Evolutionary conservation across 2,888 invertebrate species (phyloP).

Genomic region (Drosophila kanekoi): DNA sequence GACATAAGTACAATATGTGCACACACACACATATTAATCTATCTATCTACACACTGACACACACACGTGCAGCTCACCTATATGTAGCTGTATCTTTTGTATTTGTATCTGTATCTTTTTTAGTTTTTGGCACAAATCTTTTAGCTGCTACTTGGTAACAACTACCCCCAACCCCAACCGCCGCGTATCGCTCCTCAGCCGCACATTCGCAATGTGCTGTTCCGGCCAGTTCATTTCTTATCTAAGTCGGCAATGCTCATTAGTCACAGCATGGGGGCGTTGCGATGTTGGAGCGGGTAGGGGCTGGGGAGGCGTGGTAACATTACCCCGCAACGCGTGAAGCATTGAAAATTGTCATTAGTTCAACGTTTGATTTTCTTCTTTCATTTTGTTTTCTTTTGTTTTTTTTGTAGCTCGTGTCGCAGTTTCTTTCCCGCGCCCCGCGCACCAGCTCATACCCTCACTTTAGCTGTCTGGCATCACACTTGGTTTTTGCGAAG

Average conservation of each 20-base stretch:
- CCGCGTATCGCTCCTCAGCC: neutral
- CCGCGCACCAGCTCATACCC: neutral
- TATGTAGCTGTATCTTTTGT: constrained; percentile 25
- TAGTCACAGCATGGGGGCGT: constrained; percentile 64
- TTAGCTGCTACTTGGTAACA: constrained; percentile 55
- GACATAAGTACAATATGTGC: constrained; percentile 60
- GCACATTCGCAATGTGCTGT: neutral
- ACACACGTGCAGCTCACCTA: constrained; percentile 6
- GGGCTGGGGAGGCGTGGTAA: constrained; percentile 29
- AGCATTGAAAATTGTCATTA: constrained; percentile 80
- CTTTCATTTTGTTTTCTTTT: constrained; percentile 14
- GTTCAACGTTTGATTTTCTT: constrained; percentile 70
- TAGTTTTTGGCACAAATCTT: constrained; percentile 57
- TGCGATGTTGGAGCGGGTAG: neutral
- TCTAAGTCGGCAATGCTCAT: constrained; percentile 74
- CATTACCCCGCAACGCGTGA: constrained; percentile 54
- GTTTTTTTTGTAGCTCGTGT: constrained; percentile 45
- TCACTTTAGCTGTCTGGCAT: constrained; percentile 3
- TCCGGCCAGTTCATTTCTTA: constrained; percentile 61
- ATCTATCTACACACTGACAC: constrained; percentile 20
- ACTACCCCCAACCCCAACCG: constrained; percentile 19
- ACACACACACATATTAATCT: constrained; percentile 7
- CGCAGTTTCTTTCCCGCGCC: constrained; percentile 11
- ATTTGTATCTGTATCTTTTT: constrained; percentile 24
- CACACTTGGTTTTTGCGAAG: constrained; percentile 3